Base-by-base conservation (phyloP, 2,113 vertebrate genomes). In the Caracal caracal region DNA sequence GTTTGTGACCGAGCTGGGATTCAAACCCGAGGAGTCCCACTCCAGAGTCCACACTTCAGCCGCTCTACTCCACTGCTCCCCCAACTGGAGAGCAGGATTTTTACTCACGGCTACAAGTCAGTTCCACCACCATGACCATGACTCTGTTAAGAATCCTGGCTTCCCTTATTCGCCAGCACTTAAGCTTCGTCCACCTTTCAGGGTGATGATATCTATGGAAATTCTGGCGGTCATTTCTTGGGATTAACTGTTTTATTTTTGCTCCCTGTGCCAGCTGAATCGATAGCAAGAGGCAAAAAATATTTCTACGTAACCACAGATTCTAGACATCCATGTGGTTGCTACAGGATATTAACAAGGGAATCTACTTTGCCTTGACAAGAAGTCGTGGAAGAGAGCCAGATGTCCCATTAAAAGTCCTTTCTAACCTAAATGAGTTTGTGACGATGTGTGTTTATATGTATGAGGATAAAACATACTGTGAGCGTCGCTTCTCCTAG, bases 381-480 rank as follows among this genome's bases (percentile, higher is more conserved):
- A 63, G 90, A 80, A 51, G 8, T 30, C 20, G 19, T 56, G 35
- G 71, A 88, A 95, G 78, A 59, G 43, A 96, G 94, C 85, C 88
- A 88, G 61, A 66, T 81, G 51, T 90, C 30, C 53, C 85, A 81
- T 63, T 37, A 95, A 84, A 97, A 88, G 28, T 0, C 0, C 26
- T 85, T 93, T 95, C 51, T 53, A 96, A 87, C 51, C 43, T 93
- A 37, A 93, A 94, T 83, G 90, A 19, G 78, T 75, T 2, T 53
- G 28, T 40, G 91, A 70, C 28, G 47, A 11, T n/a, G 56, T n/a
- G 84, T 92, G 90, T 93, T 92, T 82, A 49, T 88, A 68, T 0
- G 12, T 85, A 75, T 5, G 66, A 86, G 73, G 47, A 80, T 92
- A 68, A 93, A 93, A 90, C 92, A 93, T 13, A 76, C 84, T 88